Evolutionary conservation across 2,113 vertebrate species (phyloP).

Genomic region (Rafetus swinhoei): DNA sequence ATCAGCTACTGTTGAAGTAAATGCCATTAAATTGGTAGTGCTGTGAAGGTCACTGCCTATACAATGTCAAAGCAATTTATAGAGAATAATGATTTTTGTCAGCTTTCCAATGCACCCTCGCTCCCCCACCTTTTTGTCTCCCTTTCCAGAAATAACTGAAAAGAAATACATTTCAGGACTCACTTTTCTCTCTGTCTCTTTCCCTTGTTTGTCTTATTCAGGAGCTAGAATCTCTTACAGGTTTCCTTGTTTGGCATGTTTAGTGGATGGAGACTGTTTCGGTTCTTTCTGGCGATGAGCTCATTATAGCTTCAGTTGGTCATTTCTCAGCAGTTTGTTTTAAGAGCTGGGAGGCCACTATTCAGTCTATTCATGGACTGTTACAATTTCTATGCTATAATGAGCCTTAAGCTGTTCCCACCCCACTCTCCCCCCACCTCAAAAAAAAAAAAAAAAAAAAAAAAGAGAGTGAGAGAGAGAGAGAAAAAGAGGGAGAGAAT

Average conservation of each 20-base stretch:
- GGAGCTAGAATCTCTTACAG: conserved; percentile 29
- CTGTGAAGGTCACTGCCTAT: conserved; percentile 78
- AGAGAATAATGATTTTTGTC: conserved; percentile 78
- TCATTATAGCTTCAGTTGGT: conserved; percentile 11
- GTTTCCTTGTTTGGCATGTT: conserved; percentile 36
- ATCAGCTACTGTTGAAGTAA: conserved; percentile 79
- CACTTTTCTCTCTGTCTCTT: conserved; percentile 40
- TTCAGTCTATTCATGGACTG: conserved; percentile 3
- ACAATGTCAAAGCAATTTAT: conserved; percentile 78
- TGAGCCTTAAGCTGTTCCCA: not conserved
- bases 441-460: not conserved
- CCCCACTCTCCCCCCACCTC: not conserved
- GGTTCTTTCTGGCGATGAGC: conserved; percentile 23
- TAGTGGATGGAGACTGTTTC: conserved; percentile 17
- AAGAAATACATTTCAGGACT: conserved; percentile 67
- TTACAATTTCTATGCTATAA: not conserved
- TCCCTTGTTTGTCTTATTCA: conserved; percentile 27
- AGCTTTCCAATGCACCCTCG: conserved; percentile 60
- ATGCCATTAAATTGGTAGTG: conserved; percentile 72
- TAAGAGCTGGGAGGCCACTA: conserved; percentile 22
- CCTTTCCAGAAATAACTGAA: conserved; percentile 66
- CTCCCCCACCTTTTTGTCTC: conserved; percentile 50
- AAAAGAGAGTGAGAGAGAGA: not conserved
- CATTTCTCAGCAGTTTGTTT: conserved; percentile 44
- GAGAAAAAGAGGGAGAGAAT: not conserved